Evolutionary conservation across 2,113 vertebrate genomes (phyloP), one percentile per base, ranked within the genome.

Genomic region (Leptocoma aspasia): DNA sequence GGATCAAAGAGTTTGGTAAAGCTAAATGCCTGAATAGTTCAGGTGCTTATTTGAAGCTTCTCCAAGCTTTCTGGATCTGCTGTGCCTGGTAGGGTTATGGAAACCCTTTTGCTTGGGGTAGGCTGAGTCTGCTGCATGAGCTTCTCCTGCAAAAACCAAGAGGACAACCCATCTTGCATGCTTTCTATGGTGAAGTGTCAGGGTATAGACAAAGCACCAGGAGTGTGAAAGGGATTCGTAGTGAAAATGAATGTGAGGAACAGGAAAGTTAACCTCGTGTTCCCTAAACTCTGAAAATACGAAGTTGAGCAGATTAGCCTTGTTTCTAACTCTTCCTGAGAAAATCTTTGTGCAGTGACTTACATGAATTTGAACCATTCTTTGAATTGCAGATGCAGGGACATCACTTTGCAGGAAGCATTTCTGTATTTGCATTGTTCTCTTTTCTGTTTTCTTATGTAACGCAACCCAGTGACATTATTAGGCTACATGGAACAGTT

Each of bases 321-420:
- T 16, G 9, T 92, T 82, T 85, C 63, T 52, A 73, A 49, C 47
- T 78, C 35, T 47, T 54, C 52, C 42, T 28, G 26, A 68, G 65
- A 64, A 93, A 79, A 54, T 56, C 23, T 81, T 68, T 64, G 31
- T 77, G 52, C 92, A 75, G 42, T 68, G 20, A 39, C 16, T 83
- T 75, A 21, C 7, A 6, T 45, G 49, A 86, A 60, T 94, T 75
- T 64, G 77, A 94, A 44, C 86, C 41, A 22, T 65, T 92, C 60
- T 83, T 95, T 96, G 90, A 94, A 93, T 83, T 94, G 80, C 69
- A 94, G 88, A 94, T 95, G 45, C n/a, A 27, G 86, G 77, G 49
- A 68, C 68, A 82, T 92, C 56, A 49, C 60, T 50, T 90, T 41
- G 41, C 66, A 6, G 65, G 44, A 71, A 92, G n/a, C 2, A 1